Conservation (phyloP, 2,113 vertebrate species). For the Meriones unguiculatus region DNA sequence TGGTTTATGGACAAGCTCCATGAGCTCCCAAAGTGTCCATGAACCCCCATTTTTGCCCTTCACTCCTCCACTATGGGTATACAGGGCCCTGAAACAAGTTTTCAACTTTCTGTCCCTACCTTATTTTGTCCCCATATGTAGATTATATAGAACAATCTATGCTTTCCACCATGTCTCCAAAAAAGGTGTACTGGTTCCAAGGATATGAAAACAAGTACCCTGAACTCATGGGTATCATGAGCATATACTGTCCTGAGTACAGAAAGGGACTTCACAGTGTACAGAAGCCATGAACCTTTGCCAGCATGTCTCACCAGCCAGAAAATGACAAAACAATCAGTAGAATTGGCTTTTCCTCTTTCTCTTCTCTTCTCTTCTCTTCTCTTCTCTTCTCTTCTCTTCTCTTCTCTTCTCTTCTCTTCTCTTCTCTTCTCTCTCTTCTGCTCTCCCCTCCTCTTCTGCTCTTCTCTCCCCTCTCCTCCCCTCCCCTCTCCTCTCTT, state of each 20-base stretch:
- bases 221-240: constrained; percentile 70
- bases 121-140: not conserved
- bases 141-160: not conserved
- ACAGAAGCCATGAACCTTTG: constrained; percentile 78
- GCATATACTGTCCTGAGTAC: constrained; percentile 71
- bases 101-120: not conserved
- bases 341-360: constrained; percentile 62
- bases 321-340: constrained; percentile 84
- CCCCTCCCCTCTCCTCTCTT: too few relatives aligned
- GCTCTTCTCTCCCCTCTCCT: fast-evolving
- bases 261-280: constrained; percentile 74
- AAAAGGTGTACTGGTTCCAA: constrained; percentile 38
- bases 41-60: not conserved
- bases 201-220: constrained; percentile 65
- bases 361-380: not conserved
- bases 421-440: not conserved
- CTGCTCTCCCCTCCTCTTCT: too few relatives aligned
- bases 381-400: not conserved
- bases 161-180: constrained; percentile 17
- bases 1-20: not conserved
- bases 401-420: not conserved
- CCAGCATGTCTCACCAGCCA: constrained; percentile 77
- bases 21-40: not conserved
- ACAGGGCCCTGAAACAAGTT: not conserved
- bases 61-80: not conserved